These are phyloP conservation scores for Furcifer pardalis DNA, from an alignment of 2,797 vertebrate species.

Conservation along the genomic window DNA sequence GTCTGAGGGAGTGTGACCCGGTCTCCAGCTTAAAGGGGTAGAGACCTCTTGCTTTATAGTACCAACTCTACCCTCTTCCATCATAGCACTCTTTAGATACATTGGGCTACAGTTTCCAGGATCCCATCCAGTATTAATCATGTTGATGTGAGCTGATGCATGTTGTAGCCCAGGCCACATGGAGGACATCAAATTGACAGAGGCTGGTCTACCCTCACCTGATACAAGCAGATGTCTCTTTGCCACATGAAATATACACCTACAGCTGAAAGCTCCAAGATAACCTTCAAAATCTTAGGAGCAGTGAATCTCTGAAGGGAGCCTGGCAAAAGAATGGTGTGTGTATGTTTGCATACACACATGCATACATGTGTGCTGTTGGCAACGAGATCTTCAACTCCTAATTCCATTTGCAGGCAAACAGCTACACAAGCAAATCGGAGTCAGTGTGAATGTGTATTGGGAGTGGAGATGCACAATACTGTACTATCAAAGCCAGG, in stretches of 20 bases:
- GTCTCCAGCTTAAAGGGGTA: no score
- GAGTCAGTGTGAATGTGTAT: no score
- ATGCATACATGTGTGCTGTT: not conserved
- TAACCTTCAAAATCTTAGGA: not conserved
- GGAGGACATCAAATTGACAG: not conserved
- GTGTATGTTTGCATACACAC: no score
- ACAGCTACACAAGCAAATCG: not conserved
- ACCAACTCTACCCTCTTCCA: no score
- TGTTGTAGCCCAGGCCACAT: not conserved
- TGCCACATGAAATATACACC: fast-evolving
- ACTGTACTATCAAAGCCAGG: not conserved
- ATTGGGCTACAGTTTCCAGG: not conserved
- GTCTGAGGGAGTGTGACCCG: no score
- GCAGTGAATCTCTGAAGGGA: not conserved
- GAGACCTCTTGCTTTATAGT: not conserved
- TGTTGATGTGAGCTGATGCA: no score
- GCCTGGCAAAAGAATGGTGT: fast-evolving
- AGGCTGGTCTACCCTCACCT: not conserved
- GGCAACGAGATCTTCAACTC: not conserved
- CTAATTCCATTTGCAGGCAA: not conserved
- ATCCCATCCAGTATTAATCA: no score
- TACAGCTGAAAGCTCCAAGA: not conserved
- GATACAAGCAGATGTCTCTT: not conserved
- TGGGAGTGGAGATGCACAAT: not conserved
- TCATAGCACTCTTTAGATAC: not conserved